These are phyloP conservation scores for Taenioides sp. DNA, from an alignment of 2,797 vertebrate species.

Conservation along the genomic window DNA sequence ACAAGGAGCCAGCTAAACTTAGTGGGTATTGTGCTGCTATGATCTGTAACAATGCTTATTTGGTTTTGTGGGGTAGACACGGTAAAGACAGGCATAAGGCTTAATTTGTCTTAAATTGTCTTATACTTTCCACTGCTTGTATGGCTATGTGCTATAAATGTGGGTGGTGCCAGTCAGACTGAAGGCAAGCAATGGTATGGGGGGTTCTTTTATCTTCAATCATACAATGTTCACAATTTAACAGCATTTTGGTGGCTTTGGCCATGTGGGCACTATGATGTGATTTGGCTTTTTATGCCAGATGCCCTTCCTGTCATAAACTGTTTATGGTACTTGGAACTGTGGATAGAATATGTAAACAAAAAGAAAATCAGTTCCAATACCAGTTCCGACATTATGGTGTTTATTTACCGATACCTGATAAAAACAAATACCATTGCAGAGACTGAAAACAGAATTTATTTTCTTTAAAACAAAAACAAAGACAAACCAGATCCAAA, in stretches of 20 bases:
- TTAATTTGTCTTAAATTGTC: conserved; percentile 37
- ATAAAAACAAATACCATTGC: no score
- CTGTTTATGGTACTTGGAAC: no score
- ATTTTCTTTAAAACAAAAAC: no score
- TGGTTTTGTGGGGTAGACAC: conserved; percentile 21
- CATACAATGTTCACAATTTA: not conserved
- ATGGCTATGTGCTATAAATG: conserved; percentile 20
- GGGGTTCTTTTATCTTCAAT: not conserved
- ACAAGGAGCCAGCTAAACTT: conserved; percentile 27
- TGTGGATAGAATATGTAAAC: no score
- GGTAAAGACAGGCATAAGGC: conserved; percentile 10
- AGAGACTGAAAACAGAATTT: no score
- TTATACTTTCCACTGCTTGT: conserved; percentile 7
- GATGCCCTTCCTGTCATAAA: not conserved
- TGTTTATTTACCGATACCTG: no score
- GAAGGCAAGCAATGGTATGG: not conserved
- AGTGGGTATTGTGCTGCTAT: conserved; percentile 21
- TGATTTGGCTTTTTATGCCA: not conserved
- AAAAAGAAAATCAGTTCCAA: no score
- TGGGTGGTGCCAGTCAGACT: conserved; percentile 8
- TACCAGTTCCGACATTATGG: no score
- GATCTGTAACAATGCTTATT: conserved; percentile 16
- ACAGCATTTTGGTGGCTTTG: no score
- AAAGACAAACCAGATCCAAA: no score
- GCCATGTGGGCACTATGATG: no score